Conservation (phyloP, 2,888 invertebrate species). For the Phengaris arion region DNA sequence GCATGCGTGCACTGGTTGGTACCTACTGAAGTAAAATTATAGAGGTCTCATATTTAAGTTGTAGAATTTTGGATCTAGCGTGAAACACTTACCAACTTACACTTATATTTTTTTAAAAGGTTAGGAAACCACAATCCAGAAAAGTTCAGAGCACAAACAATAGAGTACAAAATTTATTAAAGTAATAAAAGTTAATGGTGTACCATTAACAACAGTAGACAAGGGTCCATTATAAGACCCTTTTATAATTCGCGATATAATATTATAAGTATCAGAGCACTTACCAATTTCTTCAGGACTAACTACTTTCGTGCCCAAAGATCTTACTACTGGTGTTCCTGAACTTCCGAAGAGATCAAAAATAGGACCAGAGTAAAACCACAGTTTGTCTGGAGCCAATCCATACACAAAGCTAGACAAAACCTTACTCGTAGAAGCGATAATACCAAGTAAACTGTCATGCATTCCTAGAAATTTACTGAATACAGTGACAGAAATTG, state of each 20-base stretch:
- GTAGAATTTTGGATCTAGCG: no score
- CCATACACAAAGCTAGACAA: constrained; percentile 64
- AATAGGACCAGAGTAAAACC: constrained; percentile 68
- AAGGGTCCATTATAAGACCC: neutral
- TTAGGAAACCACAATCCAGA: no score
- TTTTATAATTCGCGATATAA: neutral
- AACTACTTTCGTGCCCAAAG: constrained; percentile 78
- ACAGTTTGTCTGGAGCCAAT: constrained; percentile 60
- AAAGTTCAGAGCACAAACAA: no score
- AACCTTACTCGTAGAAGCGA: constrained; percentile 71
- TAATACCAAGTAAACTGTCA: constrained; percentile 67
- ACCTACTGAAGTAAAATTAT: no score
- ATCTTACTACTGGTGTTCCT: constrained; percentile 75
- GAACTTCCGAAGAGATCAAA: constrained; percentile 76
- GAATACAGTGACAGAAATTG: constrained; percentile 67
- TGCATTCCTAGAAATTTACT: constrained; percentile 68
- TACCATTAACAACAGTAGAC: neutral
- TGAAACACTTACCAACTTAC: no score
- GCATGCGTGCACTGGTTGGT: no score
- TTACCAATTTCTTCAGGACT: constrained; percentile 72
- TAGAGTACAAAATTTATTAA: no score
- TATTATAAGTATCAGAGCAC: constrained; percentile 33
- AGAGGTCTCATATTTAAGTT: no score
- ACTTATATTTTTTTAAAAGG: no score
- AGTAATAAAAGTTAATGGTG: neutral